Evolutionary conservation across 2,797 vertebrate genomes (phyloP), one percentile per base, ranked within the genome.

Genomic region (Diplodus puntazzo): DNA sequence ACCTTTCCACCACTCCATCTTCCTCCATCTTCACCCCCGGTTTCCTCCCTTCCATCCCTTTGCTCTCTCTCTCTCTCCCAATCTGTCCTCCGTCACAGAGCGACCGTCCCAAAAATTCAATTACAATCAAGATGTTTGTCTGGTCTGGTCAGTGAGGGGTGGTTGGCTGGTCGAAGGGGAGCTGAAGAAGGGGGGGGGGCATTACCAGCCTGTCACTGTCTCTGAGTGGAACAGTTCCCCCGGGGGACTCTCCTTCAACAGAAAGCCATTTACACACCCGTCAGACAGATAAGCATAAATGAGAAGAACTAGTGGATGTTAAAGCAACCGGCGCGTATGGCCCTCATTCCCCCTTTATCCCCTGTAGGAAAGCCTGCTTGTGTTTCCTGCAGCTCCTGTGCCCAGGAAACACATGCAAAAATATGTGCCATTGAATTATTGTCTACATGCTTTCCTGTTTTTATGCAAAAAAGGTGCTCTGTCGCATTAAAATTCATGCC

Each of bases 51-150:
- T 76, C 74, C 39, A 39, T 43, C 60, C 67, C 18, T 8, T 59
- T 52, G 48, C 63, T 50, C 61, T 69, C 55, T 48, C 63, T 50
- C 68, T 59, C 66, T 63, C 71, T 48, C 68, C 49, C 85, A 86
- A 75, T 88, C 84, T 83, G 79, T 82, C 82, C 79, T 86, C 78
- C 23, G 55, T 90, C 90, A 87, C 85, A 81, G 73, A 86, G 84
- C 87, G 82, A 60, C 83, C 58, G 82, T 87, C 87, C 89, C 87
- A 84, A 93, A 95, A 96, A 96, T 94, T 94, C 92, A 95, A 95
- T 96, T 95, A 95, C 91, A 90, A 93, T 93, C 92, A 95, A 85
- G 86, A 94, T 94, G 92, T 94, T 93, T 93, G 94, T 95, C 88
- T 92, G 88, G 80, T 79, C 72, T 81, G 80, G 86, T 87, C 58